Percentiles rank a stretch among this genome's conserved stretches.
These are phyloP conservation scores for Lucinisca nassula DNA, from an alignment of 2,888 invertebrate species.

Conservation along the genomic window DNA sequence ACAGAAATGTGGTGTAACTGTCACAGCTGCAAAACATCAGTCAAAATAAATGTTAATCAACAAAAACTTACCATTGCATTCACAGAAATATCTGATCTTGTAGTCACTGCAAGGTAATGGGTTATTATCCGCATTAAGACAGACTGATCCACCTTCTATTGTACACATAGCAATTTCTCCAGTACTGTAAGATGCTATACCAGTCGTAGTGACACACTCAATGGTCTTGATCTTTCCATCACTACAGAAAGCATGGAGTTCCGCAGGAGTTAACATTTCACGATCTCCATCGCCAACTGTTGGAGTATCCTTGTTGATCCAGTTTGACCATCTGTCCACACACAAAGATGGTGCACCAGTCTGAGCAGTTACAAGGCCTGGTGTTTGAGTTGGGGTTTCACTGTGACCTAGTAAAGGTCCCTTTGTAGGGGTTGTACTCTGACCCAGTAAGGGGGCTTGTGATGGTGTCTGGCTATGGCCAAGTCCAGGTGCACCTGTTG, in stretches of 20 bases:
- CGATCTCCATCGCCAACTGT: conserved; percentile 51
- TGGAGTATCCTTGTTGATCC: conserved; percentile 76
- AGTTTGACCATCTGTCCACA: conserved; percentile 71
- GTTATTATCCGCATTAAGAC: conserved; percentile 87
- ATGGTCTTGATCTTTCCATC: conserved; percentile 76
- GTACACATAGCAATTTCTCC: conserved; percentile 79
- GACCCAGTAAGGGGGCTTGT: conserved; percentile 4
- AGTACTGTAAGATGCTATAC: conserved; percentile 71
- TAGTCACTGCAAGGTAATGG: conserved; percentile 80
- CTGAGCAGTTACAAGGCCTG: background rate
- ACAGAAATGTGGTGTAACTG: no score
- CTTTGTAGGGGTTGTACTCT: background rate
- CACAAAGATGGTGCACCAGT: background rate
- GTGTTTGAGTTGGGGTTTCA: background rate
- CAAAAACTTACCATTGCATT: background rate
- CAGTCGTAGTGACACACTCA: conserved; percentile 78
- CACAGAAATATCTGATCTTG: conserved; percentile 74
- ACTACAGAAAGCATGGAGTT: conserved; percentile 72
- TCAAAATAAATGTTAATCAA: no score
- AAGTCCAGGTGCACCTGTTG: background rate
- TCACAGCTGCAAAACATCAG: no score
- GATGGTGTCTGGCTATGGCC: conserved; percentile 13
- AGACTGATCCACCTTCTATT: conserved; percentile 92
- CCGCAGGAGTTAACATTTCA: conserved; percentile 49
- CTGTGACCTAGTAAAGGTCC: background rate